phyloP scores from a whole-genome alignment of 2,888 invertebrate genomes.

The Napeogenes inachia region DNA sequence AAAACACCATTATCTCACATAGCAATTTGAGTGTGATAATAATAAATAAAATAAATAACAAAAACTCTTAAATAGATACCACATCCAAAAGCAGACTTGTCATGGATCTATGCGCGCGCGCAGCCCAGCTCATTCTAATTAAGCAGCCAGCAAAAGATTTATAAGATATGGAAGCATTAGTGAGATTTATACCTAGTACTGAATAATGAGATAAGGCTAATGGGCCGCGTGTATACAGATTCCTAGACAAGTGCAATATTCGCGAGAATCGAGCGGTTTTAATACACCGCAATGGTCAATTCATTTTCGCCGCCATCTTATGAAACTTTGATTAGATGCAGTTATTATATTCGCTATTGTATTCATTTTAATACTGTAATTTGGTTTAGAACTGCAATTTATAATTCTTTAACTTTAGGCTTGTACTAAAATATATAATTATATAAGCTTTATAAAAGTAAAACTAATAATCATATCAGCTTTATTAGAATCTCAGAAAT shows the following conservation, averaged over 20 bases:
- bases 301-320: conserved; percentile 26
- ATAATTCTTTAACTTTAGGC: background rate
- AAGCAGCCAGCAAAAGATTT: conserved; percentile 66
- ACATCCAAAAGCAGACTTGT: conserved; percentile 18
- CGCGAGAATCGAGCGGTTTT: conserved; percentile 26
- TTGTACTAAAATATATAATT: conserved; percentile 3
- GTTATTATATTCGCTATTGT: conserved; percentile 14
- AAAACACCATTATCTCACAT: too few species aligned
- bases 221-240: conserved; percentile 47
- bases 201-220: conserved; percentile 71
- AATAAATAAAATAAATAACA: too few species aligned
- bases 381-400: background rate
- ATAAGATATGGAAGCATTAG: conserved; percentile 74
- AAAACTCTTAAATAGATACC: conserved; percentile 17
- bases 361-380: conserved; percentile 11
- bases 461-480: too few species aligned
- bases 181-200: conserved; percentile 68
- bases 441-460: background rate
- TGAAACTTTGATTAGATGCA: conserved; percentile 10
- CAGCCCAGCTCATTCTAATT: conserved; percentile 60
- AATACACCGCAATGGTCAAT: conserved; percentile 26
- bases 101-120: conserved; percentile 24
- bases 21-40: too few species aligned
- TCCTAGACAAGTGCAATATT: conserved; percentile 33
- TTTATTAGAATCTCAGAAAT: too few species aligned